Base-by-base conservation (phyloP, 1,140 invertebrate genomes). In the Psilanteris sp. region DNA sequence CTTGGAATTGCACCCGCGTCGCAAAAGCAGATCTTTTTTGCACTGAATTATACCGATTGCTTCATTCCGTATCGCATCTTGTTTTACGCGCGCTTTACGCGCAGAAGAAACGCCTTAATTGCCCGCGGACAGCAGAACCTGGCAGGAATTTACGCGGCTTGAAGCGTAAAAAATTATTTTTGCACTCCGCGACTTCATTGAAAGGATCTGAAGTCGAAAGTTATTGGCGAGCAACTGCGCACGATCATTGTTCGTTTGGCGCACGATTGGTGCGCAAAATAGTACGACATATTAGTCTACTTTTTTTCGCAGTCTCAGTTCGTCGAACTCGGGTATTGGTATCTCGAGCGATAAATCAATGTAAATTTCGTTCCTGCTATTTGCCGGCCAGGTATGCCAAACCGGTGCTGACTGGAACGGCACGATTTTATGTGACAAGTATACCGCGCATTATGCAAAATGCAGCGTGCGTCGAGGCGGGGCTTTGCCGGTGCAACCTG, bases 401-500 rank as follows among this genome's bases (percentile, higher is more conserved):
- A 78, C 70, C 77, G 77, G 77, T 74, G 76, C 64, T 36, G 70
- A 70, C 57, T 77, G 62, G 75, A 77, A 62, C 61, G 74, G 67
- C 61, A 67, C 62, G 68, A 62, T 73, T 72, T 68, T 77, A 67
- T 72, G 64, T 57, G 75, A 77, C 54, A 72, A 68, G 68, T 72
- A 78, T 78, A 73, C 44, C 61, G 75, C 55, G 50, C 44, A 59
- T 72, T n/a, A 77, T 68, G 68, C 57, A 78, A 78, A 67, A 68
- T 54, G 68, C 67, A 68, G 43, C 67, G 67, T 43, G 44, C 44
- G 75, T 61, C 61, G 48, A 68, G 67, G 75, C 55, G 72, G 76
- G 74, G 72, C 77, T 74, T 71, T 66, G 67, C 81, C 82, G 82
- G 83, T 86, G 81, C 81, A 81, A 81, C 41, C 62, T 66, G 79